phyloP scores from a whole-genome alignment of 2,797 vertebrate species.

The Loriculus beryllinus region DNA sequence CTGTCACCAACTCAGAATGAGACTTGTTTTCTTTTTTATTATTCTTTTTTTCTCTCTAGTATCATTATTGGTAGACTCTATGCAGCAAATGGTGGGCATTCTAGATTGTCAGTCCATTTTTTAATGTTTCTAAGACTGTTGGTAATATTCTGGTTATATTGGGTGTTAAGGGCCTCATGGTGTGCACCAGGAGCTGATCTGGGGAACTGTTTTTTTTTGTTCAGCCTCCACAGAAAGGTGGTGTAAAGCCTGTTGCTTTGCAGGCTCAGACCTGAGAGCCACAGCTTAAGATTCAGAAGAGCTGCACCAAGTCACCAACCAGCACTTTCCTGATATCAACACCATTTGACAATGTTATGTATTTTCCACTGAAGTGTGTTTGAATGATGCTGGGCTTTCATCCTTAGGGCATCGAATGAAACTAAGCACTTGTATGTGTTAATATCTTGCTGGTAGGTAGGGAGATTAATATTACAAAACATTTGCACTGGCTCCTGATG shows the following conservation, averaged over 20 bases:
- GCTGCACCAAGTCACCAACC: neutral
- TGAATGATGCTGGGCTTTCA: conserved; percentile 25
- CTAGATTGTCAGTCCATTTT: conserved; percentile 6
- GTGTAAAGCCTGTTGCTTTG: neutral
- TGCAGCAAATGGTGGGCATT: conserved; percentile 25
- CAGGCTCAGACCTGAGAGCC: neutral
- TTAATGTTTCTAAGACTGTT: conserved; percentile 13
- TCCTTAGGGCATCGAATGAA: conserved; percentile 16
- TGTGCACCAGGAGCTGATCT: neutral
- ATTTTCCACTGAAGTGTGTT: conserved; percentile 44
- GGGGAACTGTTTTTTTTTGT: neutral
- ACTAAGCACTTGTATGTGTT: neutral
- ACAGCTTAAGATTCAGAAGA: neutral
- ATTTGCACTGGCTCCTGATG: neutral
- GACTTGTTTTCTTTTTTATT: neutral
- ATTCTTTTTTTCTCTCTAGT: neutral
- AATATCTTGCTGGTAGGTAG: conserved; percentile 10
- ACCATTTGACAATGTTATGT: conserved; percentile 8
- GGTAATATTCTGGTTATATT: conserved; percentile 28
- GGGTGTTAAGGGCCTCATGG: neutral
- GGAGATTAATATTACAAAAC: conserved; percentile 9
- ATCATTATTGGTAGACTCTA: conserved; percentile 20
- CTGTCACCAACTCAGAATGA: neutral
- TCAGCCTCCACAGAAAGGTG: neutral
- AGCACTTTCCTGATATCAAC: neutral